phyloP scores from a whole-genome alignment of 2,113 vertebrate genomes.

The Eubucco bourcierii region DNA sequence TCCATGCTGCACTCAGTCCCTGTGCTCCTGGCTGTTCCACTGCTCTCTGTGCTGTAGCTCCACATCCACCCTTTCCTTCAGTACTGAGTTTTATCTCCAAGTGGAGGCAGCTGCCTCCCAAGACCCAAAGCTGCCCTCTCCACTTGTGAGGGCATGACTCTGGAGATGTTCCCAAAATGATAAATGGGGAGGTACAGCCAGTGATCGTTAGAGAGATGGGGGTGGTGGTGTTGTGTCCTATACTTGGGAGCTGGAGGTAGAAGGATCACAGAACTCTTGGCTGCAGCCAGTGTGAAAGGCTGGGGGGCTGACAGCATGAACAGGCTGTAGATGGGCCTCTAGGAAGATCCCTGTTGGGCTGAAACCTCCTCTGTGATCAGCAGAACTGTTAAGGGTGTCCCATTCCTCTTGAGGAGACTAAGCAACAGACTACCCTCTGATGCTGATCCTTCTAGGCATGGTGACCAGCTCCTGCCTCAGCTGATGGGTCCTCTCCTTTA shows the following conservation, averaged over 20 bases:
- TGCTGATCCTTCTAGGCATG: not conserved
- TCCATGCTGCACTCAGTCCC: accelerated
- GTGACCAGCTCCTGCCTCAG: not conserved
- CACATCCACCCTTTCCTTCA: not conserved
- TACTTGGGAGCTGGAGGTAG: not conserved
- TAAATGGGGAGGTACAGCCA: too few species aligned
- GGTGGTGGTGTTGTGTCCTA: accelerated
- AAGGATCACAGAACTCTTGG: not conserved
- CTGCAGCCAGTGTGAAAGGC: not conserved
- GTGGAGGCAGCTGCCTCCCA: not conserved
- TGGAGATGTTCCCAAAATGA: not conserved
- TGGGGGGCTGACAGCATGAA: not conserved
- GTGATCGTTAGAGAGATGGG: not conserved
- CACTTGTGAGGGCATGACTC: too few species aligned
- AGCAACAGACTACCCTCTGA: not conserved
- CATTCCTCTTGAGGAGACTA: not conserved
- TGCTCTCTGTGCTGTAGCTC: not conserved
- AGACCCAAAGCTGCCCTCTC: not conserved
- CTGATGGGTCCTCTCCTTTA: not conserved
- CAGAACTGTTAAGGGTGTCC: too few species aligned
- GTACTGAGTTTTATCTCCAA: too few species aligned
- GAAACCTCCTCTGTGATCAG: not conserved
- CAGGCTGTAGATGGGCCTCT: accelerated
- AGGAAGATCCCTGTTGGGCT: not conserved
- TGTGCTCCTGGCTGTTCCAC: not conserved